Evolutionary conservation across 2,888 invertebrate species (phyloP).

Genomic region (Calliopum simillimum): DNA sequence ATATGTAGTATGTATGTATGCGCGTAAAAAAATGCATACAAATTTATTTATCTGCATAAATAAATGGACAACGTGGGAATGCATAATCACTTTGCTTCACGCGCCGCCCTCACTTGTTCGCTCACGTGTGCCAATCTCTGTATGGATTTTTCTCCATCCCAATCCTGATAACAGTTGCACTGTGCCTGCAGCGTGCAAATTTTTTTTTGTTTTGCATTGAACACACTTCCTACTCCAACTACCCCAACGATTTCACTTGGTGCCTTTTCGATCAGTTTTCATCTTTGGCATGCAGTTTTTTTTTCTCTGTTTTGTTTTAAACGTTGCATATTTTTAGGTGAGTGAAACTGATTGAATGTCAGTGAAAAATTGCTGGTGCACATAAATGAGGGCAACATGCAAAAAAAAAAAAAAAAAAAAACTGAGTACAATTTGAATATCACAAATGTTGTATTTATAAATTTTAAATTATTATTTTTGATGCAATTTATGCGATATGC

Average conservation of each 20-base stretch:
- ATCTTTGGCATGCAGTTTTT: background rate
- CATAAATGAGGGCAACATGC: background rate
- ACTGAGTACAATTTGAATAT: background rate
- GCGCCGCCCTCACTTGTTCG: background rate
- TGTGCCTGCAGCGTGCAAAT: background rate
- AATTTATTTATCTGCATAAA: conserved; percentile 31
- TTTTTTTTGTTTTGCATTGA: background rate
- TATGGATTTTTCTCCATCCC: background rate
- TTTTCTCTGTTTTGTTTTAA: conserved; percentile 28
- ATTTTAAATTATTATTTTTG: conserved; percentile 10
- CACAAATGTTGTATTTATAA: background rate
- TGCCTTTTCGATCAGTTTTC: background rate
- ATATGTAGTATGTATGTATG: background rate
- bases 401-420: background rate
- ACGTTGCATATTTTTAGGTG: conserved; percentile 25
- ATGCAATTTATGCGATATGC: no score
- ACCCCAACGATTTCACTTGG: background rate
- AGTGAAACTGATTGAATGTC: conserved; percentile 22
- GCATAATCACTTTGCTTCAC: conserved; percentile 19
- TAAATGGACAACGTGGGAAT: conserved; percentile 35
- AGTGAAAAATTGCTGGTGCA: background rate
- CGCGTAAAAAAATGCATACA: background rate
- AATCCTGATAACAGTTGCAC: conserved; percentile 17
- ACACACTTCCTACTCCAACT: background rate
- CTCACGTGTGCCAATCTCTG: background rate